Evolutionary conservation across 2,888 invertebrate genomes (phyloP), one percentile per base, ranked within the genome.

Genomic region (Nomada goodeniana): DNA sequence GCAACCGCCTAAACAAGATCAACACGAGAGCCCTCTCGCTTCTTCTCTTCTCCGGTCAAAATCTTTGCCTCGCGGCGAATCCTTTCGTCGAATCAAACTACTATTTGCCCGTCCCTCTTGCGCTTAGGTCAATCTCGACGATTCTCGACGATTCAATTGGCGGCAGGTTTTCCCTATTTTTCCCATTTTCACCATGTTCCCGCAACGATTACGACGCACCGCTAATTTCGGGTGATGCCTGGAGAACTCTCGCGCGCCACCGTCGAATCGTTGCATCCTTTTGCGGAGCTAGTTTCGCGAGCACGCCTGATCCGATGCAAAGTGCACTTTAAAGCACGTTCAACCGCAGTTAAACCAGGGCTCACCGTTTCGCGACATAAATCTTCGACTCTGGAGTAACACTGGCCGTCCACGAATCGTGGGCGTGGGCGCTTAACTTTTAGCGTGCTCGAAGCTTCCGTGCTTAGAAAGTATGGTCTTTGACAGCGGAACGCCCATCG

Each of bases 1-100:
- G 73, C n/a, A 2, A 23, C 69, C 77, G 70, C 80, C 80, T 85
- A 87, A 89, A 83, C 82, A 80, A 86, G 86, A 89, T 90, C 86
- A 83, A 89, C 86, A 86, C 85, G 81, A 82, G 76, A 81, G 71
- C 64, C 53, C 50, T 65, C 52, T 65, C 15, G 36, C 18, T n/a
- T 9, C 23, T 23, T 20, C 60, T 29, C 23, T 26, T 44, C 18
- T 18, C 2, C 42, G 2, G 5, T 10, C 47, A 23, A 29, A 2
- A 2, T n/a, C 20, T 7, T n/a, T 36, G 53, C 53, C 2, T 47
- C 15, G 26, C 59, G 44, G 23, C 68, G 65, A 59, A 70, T n/a
- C 23, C 0, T 1, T 1, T 0, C 13, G 4, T 0, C 18, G 59
- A 29, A 70, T 59, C 70, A 59, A 50, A 59, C 59, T 29, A 29